Conservation (phyloP, 2,113 vertebrate species). For the Gopherus flavomarginatus region DNA sequence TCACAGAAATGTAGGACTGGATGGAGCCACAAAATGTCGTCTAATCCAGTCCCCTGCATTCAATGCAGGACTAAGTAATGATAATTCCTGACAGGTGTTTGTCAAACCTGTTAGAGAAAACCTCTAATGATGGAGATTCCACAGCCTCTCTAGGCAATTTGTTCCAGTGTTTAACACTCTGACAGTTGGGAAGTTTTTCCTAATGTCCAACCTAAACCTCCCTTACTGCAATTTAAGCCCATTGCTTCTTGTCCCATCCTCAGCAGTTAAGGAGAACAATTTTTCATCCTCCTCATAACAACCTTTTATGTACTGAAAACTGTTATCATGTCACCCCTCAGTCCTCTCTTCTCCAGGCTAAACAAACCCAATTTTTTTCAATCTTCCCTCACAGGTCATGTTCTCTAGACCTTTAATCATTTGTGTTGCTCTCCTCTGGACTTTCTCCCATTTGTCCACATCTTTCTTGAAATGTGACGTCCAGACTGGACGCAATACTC, state of each 20-base stretch:
- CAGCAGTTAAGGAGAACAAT: background rate
- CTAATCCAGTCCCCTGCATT: background rate
- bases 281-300: background rate
- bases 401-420: background rate
- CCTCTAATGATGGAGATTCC: background rate
- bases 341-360: background rate
- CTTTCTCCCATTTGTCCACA: background rate
- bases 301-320: background rate
- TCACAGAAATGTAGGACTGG: background rate
- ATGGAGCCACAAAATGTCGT: background rate
- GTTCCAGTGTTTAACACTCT: background rate
- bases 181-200: too few relatives aligned
- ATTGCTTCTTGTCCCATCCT: background rate
- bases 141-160: background rate
- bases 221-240: background rate
- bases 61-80: background rate
- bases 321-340: background rate
- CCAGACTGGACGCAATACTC: background rate
- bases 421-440: background rate
- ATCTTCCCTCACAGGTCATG: background rate
- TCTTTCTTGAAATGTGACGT: background rate
- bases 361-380: background rate
- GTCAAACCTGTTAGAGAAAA: background rate
- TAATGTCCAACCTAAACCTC: background rate
- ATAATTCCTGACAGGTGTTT: background rate